A percentile compares a stretch with the other conserved stretches of the same genome.
Conservation (phyloP, 1,140 invertebrate genomes). For the Drosophila prosaltans region DNA sequence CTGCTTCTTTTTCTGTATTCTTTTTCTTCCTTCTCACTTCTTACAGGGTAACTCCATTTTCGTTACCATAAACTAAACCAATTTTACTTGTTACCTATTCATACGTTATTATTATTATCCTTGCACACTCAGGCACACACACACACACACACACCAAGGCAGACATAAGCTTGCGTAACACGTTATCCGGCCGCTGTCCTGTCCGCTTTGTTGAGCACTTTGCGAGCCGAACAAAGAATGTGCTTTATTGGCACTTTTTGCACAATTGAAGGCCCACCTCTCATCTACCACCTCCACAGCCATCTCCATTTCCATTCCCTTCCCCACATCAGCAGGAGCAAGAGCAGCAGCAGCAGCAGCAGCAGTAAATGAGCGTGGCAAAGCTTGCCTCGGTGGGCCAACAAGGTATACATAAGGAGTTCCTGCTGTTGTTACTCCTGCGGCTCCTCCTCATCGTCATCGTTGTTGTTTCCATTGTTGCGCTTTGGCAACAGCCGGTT, state of each 20-base stretch:
- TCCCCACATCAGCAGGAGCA: not conserved
- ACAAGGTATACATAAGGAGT: constrained; percentile 64
- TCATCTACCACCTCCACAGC: not conserved
- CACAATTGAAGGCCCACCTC: constrained; percentile 57
- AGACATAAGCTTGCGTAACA: constrained; percentile 68
- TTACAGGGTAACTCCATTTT: constrained; percentile 13
- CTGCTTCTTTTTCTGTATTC: no score
- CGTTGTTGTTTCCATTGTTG: constrained; percentile 49
- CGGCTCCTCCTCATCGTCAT: constrained; percentile 42
- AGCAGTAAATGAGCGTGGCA: constrained; percentile 75
- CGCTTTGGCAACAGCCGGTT: constrained; percentile 74
- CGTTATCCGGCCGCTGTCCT: constrained; percentile 55
- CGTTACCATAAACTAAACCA: not conserved
- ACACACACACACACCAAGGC: constrained; percentile 21
- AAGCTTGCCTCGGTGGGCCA: constrained; percentile 43
- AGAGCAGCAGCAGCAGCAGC: not conserved
- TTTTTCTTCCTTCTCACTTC: no score
- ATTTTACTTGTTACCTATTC: constrained; percentile 73
- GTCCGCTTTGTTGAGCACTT: constrained; percentile 77
- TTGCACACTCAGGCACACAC: constrained; percentile 66
- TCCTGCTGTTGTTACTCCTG: constrained; percentile 16
- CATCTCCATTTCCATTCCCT: constrained; percentile 16
- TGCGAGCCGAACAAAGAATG: constrained; percentile 79
- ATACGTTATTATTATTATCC: constrained; percentile 82
- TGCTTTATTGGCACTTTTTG: constrained; percentile 81